Evolutionary conservation across 2,888 invertebrate species (phyloP).

Genomic region (Andrena fulva): DNA sequence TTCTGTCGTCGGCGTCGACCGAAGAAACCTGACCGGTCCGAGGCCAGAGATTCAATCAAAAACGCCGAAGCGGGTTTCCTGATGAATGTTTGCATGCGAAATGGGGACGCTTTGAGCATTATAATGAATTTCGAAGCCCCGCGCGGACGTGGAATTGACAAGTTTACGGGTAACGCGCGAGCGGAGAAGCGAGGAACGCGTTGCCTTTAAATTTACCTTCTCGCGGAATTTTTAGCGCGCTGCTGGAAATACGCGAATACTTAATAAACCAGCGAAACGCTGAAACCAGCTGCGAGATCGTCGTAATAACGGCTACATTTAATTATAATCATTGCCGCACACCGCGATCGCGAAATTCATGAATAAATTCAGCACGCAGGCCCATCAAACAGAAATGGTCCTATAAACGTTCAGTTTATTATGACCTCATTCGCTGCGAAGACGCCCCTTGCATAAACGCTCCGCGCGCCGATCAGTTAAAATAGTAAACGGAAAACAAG

Average conservation of each 20-base stretch:
- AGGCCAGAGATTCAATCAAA: neutral
- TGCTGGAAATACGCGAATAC: neutral
- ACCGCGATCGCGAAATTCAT: neutral
- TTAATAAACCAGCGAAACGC: neutral
- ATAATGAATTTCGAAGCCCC: conserved; percentile 4
- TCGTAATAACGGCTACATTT: neutral
- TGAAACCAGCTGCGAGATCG: neutral
- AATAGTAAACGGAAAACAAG: no score
- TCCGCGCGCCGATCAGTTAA: no score
- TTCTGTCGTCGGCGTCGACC: neutral
- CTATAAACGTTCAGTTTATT: neutral
- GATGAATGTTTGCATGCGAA: neutral
- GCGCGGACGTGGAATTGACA: neutral
- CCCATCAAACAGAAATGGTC: neutral
- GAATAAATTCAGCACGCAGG: neutral
- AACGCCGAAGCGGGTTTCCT: neutral
- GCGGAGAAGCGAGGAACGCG: neutral
- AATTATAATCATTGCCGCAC: neutral
- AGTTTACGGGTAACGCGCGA: neutral
- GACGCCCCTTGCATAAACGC: no score
- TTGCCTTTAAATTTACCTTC: conserved; percentile 7
- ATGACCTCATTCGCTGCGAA: neutral
- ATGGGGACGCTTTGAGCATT: neutral
- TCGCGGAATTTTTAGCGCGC: neutral
- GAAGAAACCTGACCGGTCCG: neutral